Evolutionary conservation across 2,797 vertebrate species (phyloP).

Genomic region (Typhlichthys subterraneus): DNA sequence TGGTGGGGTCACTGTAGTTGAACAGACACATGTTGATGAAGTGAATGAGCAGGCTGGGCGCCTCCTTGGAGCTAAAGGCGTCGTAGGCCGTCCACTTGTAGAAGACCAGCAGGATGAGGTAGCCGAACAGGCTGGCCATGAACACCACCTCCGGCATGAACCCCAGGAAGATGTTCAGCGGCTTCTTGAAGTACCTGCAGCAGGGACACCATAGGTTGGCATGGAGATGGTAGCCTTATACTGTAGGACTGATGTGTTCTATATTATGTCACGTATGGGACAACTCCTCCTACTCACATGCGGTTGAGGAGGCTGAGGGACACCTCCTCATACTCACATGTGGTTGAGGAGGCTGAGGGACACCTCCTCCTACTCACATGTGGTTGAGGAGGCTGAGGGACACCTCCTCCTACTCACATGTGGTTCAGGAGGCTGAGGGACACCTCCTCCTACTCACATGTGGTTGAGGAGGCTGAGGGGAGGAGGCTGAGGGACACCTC

Average conservation of each 20-base stretch:
- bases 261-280: too few relatives aligned
- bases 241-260: too few relatives aligned
- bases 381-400: constrained; percentile 73
- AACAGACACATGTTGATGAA: constrained; percentile 99
- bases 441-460: constrained; percentile 58
- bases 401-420: not conserved
- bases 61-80: constrained; percentile 85
- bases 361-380: constrained; percentile 57
- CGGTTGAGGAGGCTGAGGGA: constrained; percentile 73
- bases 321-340: not conserved
- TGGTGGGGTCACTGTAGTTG: constrained; percentile 86
- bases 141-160: constrained; percentile 98
- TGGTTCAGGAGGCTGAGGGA: not conserved
- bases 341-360: not conserved
- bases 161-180: constrained; percentile 94
- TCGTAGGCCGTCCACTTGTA: constrained; percentile 96
- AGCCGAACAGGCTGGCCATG: constrained; percentile 92
- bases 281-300: constrained; percentile 57
- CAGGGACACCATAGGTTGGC: not conserved
- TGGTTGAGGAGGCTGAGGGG: constrained; percentile 82
- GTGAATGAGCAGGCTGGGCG: constrained; percentile 95
- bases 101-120: constrained; percentile 93
- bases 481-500: too few relatives aligned
- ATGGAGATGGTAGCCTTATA: too few relatives aligned
- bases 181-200: constrained; percentile 95